phyloP scores from a whole-genome alignment of 2,888 invertebrate genomes.

The Clepsis dumicolana region DNA sequence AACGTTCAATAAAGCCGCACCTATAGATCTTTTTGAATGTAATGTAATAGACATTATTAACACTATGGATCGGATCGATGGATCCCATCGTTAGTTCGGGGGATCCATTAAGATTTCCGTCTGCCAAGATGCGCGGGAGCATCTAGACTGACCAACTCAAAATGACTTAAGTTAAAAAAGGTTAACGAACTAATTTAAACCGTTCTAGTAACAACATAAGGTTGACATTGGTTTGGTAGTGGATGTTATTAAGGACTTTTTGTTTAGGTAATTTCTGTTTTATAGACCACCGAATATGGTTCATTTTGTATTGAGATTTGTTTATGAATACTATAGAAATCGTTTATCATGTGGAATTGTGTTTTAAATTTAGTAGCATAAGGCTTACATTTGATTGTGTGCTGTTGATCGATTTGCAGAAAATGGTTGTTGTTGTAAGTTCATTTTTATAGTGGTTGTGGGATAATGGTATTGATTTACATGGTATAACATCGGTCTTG shows the following conservation, averaged over 20 bases:
- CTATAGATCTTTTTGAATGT: neutral
- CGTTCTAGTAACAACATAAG: constrained; percentile 32
- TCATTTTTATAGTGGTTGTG: constrained; percentile 83
- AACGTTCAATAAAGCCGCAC: constrained; percentile 15
- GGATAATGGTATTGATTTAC: constrained; percentile 85
- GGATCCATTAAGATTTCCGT: constrained; percentile 86
- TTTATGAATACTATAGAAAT: constrained; percentile 29
- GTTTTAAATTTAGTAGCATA: constrained; percentile 41
- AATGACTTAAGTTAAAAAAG: constrained; percentile 50
- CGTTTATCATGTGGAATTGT: constrained; percentile 43
- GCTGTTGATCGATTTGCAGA: constrained; percentile 60
- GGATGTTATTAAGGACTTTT: neutral
- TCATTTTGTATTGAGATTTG: constrained; percentile 23
- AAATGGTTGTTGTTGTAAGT: constrained; percentile 68
- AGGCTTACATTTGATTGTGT: constrained; percentile 47
- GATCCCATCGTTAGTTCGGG: constrained; percentile 82
- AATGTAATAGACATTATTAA: constrained; percentile 51
- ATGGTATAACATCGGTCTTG: constrained; percentile 42
- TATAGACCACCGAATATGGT: constrained; percentile 19
- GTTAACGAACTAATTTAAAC: constrained; percentile 48
- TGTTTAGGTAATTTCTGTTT: neutral
- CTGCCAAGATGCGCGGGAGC: constrained; percentile 80
- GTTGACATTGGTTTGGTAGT: neutral
- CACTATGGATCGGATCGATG: constrained; percentile 73
- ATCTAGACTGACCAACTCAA: constrained; percentile 49